Conservation (phyloP, 2,888 invertebrate species). For the Pammene fasciana region DNA sequence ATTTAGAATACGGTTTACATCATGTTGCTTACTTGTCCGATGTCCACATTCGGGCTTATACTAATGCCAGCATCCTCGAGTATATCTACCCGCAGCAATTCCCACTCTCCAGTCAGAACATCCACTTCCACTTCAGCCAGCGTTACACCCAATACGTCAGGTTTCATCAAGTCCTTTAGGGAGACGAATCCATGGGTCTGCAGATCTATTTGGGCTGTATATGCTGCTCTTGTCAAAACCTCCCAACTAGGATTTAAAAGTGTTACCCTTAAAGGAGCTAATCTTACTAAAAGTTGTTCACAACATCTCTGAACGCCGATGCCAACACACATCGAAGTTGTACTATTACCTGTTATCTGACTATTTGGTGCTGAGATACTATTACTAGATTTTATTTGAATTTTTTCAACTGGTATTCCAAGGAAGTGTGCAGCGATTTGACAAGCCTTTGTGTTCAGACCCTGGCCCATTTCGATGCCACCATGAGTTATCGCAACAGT, state of each 20-base stretch:
- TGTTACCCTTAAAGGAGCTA: slow-evolving; percentile 71
- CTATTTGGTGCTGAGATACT: slow-evolving; percentile 86
- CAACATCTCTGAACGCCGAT: slow-evolving; percentile 80
- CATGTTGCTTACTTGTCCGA: slow-evolving; percentile 82
- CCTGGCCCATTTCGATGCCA: slow-evolving; percentile 88
- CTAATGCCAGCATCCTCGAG: slow-evolving; percentile 87
- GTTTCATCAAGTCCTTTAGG: slow-evolving; percentile 55
- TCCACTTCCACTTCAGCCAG: slow-evolving; percentile 88
- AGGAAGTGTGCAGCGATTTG: slow-evolving; percentile 86
- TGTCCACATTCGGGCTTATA: slow-evolving; percentile 86
- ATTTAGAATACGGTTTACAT: too few relatives aligned
- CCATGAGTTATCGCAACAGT: slow-evolving; percentile 85
- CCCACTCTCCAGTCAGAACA: slow-evolving; percentile 87
- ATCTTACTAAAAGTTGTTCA: slow-evolving; percentile 62
- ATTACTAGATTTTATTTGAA: slow-evolving; percentile 85
- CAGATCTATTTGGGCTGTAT: slow-evolving; percentile 61
- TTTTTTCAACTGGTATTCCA: slow-evolving; percentile 84
- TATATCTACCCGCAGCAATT: slow-evolving; percentile 85
- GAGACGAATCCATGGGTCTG: slow-evolving; percentile 63
- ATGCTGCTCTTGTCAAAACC: slow-evolving; percentile 76
- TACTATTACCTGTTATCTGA: slow-evolving; percentile 85
- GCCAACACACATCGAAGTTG: slow-evolving; percentile 85
- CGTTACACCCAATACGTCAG: slow-evolving; percentile 81
- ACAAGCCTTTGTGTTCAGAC: slow-evolving; percentile 86
- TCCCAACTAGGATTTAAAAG: slow-evolving; percentile 79